Conservation (phyloP, 2,888 invertebrate genomes). For the Mamestra brassicae region DNA sequence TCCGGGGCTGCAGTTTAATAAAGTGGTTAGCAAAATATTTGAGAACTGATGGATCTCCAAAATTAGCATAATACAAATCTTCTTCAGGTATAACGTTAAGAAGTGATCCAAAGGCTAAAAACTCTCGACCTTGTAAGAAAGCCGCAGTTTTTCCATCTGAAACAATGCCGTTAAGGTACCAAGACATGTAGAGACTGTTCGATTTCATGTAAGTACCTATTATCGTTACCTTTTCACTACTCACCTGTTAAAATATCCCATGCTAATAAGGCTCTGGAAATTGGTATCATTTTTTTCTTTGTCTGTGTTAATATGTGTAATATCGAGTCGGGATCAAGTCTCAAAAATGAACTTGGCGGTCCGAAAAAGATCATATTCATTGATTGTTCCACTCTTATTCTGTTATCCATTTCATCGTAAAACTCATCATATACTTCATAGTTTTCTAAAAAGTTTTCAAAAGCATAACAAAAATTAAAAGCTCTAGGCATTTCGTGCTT, state of each 20-base stretch:
- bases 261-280: constrained; percentile 79
- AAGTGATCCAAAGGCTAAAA: constrained; percentile 80
- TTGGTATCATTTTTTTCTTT: constrained; percentile 81
- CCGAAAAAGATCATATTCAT: constrained; percentile 87
- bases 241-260: constrained; percentile 88
- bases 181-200: background rate
- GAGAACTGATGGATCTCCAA: constrained; percentile 83
- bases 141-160: constrained; percentile 87
- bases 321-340: constrained; percentile 84
- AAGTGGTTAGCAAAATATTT: constrained; percentile 79
- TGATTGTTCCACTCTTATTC: constrained; percentile 76
- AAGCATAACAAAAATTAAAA: background rate
- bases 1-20: constrained; percentile 78
- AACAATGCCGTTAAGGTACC: constrained; percentile 33
- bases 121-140: constrained; percentile 84
- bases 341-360: constrained; percentile 81
- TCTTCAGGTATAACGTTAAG: constrained; percentile 85
- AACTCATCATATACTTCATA: constrained; percentile 79
- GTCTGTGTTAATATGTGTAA: constrained; percentile 82
- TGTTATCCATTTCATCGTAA: constrained; percentile 84
- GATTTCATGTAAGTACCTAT: background rate
- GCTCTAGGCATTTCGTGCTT: background rate
- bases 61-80: constrained; percentile 86
- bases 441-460: constrained; percentile 68
- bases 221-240: background rate